Evolutionary conservation across 2,113 vertebrate species (phyloP), one percentile per base, ranked within the genome.

Genomic region (Hyaena hyaena): DNA sequence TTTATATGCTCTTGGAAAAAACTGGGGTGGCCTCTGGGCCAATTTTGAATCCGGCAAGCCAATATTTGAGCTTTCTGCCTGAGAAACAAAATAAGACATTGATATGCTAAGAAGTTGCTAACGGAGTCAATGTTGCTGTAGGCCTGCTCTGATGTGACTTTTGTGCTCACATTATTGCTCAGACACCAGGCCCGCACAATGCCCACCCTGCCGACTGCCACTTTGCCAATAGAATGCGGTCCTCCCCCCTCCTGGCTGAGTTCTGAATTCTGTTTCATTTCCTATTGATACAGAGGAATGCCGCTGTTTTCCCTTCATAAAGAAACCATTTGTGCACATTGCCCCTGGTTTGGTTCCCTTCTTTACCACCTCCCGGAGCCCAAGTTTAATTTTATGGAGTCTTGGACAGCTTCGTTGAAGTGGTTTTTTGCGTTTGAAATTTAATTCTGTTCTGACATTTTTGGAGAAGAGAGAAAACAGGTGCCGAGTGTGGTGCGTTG

Each of bases 21-120:
- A 23, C 33, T 71, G 45, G 12, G 63, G 87, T 48, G 82, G 74
- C 90, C 90, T 35, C n/a, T 80, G 95, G 94, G 87, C 81, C 92
- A 81, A 26, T 87, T 95, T 61, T 76, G 89, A 87, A 96, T 45
- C 66, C n/a, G 48, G 61, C 81, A 73, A 88, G 80, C 87, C 93
- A 96, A 71, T 81, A 93, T 87, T 83, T 87, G 89, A 86, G 80
- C 61, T 89, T 87, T 96, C 90, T 76, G 23, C 83, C 58, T 15
- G 21, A 87, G 68, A 95, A 88, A 95, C 95, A 96, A 77, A 97
- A 88, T 9, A 43, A 88, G 68, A 97, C 76, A 82, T 50, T 88
- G 96, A 95, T 89, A 94, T n/a, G 88, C 61, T 93, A 94, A 97
- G 86, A 79, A 82, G 88, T 69, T 63, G 82, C 85, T 82, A 55